Percentiles rank a stretch among this genome's conserved stretches.
Conservation (phyloP, 64 coral and sea anemone genomes). For the Porites lutea region DNA sequence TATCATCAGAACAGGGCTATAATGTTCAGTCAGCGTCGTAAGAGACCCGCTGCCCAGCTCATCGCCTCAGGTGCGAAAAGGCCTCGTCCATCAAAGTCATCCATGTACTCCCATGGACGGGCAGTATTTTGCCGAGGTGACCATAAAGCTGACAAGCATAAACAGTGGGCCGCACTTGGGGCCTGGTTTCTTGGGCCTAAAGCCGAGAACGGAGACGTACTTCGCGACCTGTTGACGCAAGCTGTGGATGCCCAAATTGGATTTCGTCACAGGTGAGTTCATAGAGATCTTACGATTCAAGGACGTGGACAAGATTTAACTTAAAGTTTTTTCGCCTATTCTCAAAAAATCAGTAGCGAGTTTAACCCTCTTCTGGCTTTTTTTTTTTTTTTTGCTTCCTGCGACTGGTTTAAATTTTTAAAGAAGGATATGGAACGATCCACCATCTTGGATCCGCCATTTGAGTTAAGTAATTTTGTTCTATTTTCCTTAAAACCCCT, state of each 20-base stretch:
- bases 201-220: constrained; percentile 67
- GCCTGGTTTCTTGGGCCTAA: constrained; percentile 84
- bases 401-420: too few relatives aligned
- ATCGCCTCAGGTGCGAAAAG: not conserved
- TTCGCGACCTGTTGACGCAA: constrained; percentile 32
- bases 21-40: not conserved
- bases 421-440: too few relatives aligned
- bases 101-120: constrained; percentile 35
- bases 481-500: too few relatives aligned
- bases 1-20: not conserved
- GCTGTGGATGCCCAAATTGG: constrained; percentile 63
- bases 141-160: not conserved
- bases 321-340: too few relatives aligned
- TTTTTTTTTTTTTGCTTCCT: too few relatives aligned
- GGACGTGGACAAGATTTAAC: too few relatives aligned
- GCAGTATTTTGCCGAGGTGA: not conserved
- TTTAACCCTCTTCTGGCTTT: too few relatives aligned
- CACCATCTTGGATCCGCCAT: too few relatives aligned
- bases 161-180: constrained; percentile 70
- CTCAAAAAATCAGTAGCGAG: too few relatives aligned
- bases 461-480: too few relatives aligned
- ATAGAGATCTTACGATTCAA: not conserved
- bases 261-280: constrained; percentile 53
- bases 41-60: not conserved
- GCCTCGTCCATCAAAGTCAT: constrained; percentile 18